Evolutionary conservation across 2,888 invertebrate genomes (phyloP), one percentile per base, ranked within the genome.

Genomic region (Miltochrista miniata): DNA sequence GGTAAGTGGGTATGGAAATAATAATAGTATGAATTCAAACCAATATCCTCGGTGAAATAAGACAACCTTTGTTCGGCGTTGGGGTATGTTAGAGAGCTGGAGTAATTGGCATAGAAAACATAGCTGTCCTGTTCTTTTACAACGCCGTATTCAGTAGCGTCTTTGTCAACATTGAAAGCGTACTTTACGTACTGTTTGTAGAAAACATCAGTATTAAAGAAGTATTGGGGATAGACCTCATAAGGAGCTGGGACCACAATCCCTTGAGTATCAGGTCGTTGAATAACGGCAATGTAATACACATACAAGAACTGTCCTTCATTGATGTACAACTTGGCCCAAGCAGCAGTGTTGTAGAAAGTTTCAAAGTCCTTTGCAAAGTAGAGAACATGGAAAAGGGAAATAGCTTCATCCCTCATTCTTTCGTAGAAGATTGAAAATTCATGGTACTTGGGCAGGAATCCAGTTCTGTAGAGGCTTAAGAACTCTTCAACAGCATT

Each of bases 1-100:
- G 95, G 94, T 70, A 91, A 89, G 49, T 93, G 91, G 58, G 91
- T 74, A 70, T 95, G 93, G 85, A 93, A 93, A 79, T 92, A 94
- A 80, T 93, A 93, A 86, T 95, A 95, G 82, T 92, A 95, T 0
- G 93, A 73, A 81, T 95, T 95, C 69, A 94, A 83, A 52, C 94
- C 95, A 64, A 95, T 87, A 68, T 95, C 95, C 74, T 95, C 95
- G 14, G 93, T 94, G 82, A 95, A 94, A 82, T 95, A 95, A 36
- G 93, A 89, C 49, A 95, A 64, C 51, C 90, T 92, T 68, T 92
- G 90, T 66, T 95, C 95, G 1, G 88, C 74, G 61, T 93, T 92
- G 62, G 87, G 90, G 67, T 92, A 93, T 58, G 87, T 79, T 34
- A 74, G 73, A 18, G 90, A 72, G 64, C 90, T 92, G 10, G 93